phyloP scores from a whole-genome alignment of 2,113 vertebrate genomes.

The Sterrhoptilus dennistouni region DNA sequence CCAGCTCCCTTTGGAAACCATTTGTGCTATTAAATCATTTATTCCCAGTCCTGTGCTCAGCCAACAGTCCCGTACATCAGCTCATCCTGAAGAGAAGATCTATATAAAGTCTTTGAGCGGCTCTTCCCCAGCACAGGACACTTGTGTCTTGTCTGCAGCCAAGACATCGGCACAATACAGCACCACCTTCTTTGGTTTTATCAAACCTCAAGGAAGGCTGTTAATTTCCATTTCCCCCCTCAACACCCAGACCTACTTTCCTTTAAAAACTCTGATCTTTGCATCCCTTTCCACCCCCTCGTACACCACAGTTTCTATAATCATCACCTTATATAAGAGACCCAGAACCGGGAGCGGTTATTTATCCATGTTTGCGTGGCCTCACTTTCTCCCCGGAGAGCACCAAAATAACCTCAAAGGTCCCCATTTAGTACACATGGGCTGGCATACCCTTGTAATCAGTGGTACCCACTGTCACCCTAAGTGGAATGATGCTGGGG shows the following conservation, averaged over 20 bases:
- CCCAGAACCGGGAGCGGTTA: slow-evolving; percentile 43
- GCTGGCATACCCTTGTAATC: not conserved
- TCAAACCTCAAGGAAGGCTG: not conserved
- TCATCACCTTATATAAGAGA: slow-evolving; percentile 49
- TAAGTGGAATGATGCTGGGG: accelerated
- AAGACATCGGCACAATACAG: not conserved
- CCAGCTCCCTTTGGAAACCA: not conserved
- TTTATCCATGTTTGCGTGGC: slow-evolving; percentile 46
- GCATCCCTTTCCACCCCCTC: slow-evolving; percentile 22
- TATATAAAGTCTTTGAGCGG: not conserved
- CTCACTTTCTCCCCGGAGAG: not conserved
- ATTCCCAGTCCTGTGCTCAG: not conserved
- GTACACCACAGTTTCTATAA: slow-evolving; percentile 43
- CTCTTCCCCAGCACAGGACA: not conserved
- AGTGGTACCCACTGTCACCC: not conserved
- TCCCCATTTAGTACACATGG: not conserved
- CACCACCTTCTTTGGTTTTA: not conserved
- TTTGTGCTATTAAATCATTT: not conserved
- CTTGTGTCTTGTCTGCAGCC: accelerated
- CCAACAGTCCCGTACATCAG: not conserved
- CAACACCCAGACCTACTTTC: slow-evolving; percentile 65
- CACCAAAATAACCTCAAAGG: slow-evolving; percentile 13
- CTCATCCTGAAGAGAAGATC: not conserved
- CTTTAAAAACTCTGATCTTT: slow-evolving; percentile 57
- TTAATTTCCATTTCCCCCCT: slow-evolving; percentile 44